A percentile compares a stretch with the other conserved stretches of the same genome.
phyloP scores from a whole-genome alignment of 2,113 vertebrate species.

The Penelope pileata region DNA sequence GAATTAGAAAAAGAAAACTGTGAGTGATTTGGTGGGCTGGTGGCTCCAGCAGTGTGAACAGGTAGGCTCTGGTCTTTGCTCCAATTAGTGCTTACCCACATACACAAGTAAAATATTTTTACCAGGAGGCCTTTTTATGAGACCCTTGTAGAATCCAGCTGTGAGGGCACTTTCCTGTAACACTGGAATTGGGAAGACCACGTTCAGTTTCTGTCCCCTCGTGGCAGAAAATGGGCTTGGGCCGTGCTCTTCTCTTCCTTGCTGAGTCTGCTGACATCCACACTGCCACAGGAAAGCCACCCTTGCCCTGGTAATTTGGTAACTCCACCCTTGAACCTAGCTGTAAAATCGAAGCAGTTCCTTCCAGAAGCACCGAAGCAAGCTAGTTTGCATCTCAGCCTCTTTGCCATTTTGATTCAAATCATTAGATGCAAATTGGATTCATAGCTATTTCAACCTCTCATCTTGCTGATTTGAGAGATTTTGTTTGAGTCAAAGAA shows the following conservation, averaged over 20 bases:
- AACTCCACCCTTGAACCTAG: background rate
- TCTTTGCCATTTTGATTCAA: background rate
- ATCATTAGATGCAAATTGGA: fast-evolving
- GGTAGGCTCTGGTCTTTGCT: background rate
- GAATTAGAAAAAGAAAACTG: background rate
- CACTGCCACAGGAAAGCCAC: background rate
- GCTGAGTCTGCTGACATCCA: background rate
- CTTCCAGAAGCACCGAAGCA: background rate
- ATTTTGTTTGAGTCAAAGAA: background rate
- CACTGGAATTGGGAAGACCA: background rate
- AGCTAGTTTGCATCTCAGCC: background rate
- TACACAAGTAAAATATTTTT: background rate
- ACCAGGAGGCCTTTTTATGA: background rate
- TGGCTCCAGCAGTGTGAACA: background rate
- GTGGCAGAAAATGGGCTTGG: background rate
- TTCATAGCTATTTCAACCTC: background rate
- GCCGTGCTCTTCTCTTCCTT: background rate
- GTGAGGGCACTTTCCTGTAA: background rate
- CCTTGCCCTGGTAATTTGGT: background rate
- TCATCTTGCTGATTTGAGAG: background rate
- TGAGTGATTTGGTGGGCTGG: background rate
- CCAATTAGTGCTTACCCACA: background rate
- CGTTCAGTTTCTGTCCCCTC: background rate
- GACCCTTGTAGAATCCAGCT: background rate
- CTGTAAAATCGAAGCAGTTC: background rate